Base-by-base conservation (phyloP, 2,888 invertebrate species). In the Hypselothyrea guttata region DNA sequence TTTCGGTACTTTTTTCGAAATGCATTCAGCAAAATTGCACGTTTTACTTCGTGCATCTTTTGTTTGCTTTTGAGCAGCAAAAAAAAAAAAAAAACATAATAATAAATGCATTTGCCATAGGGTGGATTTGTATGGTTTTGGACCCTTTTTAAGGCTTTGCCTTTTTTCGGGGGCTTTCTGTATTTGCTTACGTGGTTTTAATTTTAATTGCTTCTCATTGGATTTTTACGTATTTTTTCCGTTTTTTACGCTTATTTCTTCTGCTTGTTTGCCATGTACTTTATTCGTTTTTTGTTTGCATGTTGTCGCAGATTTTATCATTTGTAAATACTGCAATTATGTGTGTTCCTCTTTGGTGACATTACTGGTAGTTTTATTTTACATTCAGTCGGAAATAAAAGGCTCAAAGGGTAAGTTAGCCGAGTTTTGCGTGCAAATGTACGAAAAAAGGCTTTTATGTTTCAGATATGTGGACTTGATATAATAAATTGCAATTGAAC, bases 291-390 rank as follows among this genome's bases (percentile, higher is more conserved):
- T 47, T 54, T 46, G 61, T 75, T 71, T 69, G 68, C 71, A 67
- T 70, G 79, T 76, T 76, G 83, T 72, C 57, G 70, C 69, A 55
- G 86, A 84, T 83, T 86, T 86, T 84, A 86, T 87, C 86, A 79
- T 72, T 65, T 78, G 82, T 73, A 83, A 87, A 87, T 83, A 83
- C 86, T 71, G 79, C 84, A 87, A 86, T 87, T 79, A 87, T 83
- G 75, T 82, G 54, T 73, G 60, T 76, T 76, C 81, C 74, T 74
- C 61, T 68, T 84, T 68, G 73, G 76, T 68, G 70, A 85, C 78
- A 81, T 75, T 72, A 61, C 38, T 49, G 37, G 3, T 37, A 34
- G 56, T 45, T 37, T 34, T 40, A 45, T 38, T 45, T 54, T 47
- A 34, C 18, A 38, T 15, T 51, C n/a, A 65, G 51, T 46, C 59